Evolutionary conservation across 2,113 vertebrate genomes (phyloP), one percentile per base, ranked within the genome.

Genomic region (Sinocyclocheilus rhinocerous): DNA sequence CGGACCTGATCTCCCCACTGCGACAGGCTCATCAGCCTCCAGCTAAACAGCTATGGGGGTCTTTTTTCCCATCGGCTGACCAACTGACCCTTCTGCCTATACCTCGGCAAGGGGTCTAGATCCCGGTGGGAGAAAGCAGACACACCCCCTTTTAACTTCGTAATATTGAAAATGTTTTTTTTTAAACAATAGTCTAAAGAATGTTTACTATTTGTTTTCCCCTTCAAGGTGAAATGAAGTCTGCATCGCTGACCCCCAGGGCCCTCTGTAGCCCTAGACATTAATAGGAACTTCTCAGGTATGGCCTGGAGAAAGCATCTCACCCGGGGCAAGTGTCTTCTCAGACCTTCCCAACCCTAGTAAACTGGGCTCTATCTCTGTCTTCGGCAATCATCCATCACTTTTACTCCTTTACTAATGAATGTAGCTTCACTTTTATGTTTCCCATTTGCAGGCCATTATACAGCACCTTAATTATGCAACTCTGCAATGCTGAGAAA

Each of bases 1-100:
- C 87, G 69, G 89, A 92, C 89, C 89, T 88, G 91, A 91, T 93
- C 90, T 93, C 91, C 92, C 91, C 91, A 88, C 85, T 85, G 91
- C 90, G 88, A 93, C 89, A 83, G 90, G 84, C 89, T 91, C 90
- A 89, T 93, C 89, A 92, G 89, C 87, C 87, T 89, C 89, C 90
- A 79, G 86, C 90, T 90, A 91, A 85, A 91, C 67, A 84, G 67
- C 84, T 89, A 45, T 91, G 85, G 87, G 91, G 91, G 91, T 89
- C 90, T 88, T 50, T 29, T 93, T 92, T 89, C 90, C 85, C 85
- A 87, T 86, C 76, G 88, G 61, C 36, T 42, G 18, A 50, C 22
- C 69, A 83, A 72, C 48, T 83, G 81, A 84, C 81, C 81, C 81
- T 84, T 84, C 50, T 22, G 13, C 45, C 67, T 57, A n/a, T n/a